Evolutionary conservation across 2,888 invertebrate species (phyloP).

Genomic region (Cremastobaeus sp.): DNA sequence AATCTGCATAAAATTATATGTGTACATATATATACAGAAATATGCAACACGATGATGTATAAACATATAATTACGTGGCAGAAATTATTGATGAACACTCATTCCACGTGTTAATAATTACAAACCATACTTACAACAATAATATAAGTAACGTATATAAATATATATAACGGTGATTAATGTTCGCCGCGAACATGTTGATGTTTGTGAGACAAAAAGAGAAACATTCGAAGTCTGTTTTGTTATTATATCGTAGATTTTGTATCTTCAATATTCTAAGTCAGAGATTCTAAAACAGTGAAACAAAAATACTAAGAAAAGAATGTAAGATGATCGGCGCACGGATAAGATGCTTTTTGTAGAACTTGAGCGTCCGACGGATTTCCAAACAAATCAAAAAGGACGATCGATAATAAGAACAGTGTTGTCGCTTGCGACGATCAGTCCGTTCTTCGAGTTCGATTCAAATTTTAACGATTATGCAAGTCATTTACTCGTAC

Average conservation of each 20-base stretch:
- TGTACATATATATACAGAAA: constrained; percentile 52
- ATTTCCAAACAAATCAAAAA: constrained; percentile 23
- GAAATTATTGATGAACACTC: constrained; percentile 41
- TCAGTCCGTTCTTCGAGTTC: constrained; percentile 61
- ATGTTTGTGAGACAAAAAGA: constrained; percentile 71
- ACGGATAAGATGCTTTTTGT: constrained; percentile 33
- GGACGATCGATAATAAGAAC: constrained; percentile 41
- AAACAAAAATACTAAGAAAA: not conserved
- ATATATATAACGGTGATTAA: constrained; percentile 64
- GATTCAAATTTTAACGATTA: constrained; percentile 57
- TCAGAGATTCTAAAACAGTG: constrained; percentile 71
- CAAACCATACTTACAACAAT: constrained; percentile 61
- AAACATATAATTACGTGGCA: constrained; percentile 42
- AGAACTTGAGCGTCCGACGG: constrained; percentile 33
- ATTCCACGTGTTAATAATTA: constrained; percentile 48
- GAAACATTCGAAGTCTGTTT: constrained; percentile 72
- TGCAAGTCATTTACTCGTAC: constrained; percentile 59
- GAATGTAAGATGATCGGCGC: not conserved
- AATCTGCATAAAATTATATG: constrained; percentile 72
- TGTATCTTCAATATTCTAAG: constrained; percentile 77
- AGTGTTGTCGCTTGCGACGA: constrained; percentile 46
- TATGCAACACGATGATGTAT: constrained; percentile 62
- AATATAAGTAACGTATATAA: constrained; percentile 55
- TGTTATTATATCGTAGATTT: constrained; percentile 78
- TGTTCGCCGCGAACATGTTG: constrained; percentile 70